Evolutionary conservation across 2,113 vertebrate genomes (phyloP).

Genomic region (Addax nasomaculatus): DNA sequence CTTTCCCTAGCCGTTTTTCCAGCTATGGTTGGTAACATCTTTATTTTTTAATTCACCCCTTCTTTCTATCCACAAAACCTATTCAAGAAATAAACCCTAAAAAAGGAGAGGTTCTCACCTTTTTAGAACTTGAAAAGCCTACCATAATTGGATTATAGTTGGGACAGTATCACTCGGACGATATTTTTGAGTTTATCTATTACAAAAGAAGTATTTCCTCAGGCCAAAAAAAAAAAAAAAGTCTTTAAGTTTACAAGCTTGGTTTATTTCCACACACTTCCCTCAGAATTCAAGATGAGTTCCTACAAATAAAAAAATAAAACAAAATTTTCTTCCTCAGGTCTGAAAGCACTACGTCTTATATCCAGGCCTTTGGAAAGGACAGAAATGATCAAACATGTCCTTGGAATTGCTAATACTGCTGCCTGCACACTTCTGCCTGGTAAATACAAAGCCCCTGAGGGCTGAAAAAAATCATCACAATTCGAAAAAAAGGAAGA

Average conservation of each 20-base stretch:
- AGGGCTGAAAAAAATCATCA: not conserved
- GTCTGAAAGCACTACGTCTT: not conserved
- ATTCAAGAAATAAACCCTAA: not conserved
- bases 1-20: not conserved
- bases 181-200: not conserved
- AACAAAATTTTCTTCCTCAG: not conserved
- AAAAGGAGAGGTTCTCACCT: not conserved
- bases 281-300: slow-evolving; percentile 45
- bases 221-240: not conserved
- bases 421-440: not conserved
- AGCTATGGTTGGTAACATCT: not conserved
- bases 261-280: slow-evolving; percentile 5
- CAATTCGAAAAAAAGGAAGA: not conserved
- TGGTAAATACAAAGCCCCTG: not conserved
- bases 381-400: slow-evolving; percentile 10
- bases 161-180: not conserved
- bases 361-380: slow-evolving; percentile 29
- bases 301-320: slow-evolving; percentile 18
- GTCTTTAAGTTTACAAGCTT: not conserved
- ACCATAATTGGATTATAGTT: not conserved
- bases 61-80: not conserved
- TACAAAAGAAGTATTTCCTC: not conserved
- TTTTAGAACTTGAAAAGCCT: not conserved
- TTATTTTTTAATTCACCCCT: not conserved
- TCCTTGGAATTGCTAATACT: slow-evolving; percentile 36